Evolutionary conservation across 2,888 invertebrate species (phyloP).

Genomic region (Calliopum simillimum): DNA sequence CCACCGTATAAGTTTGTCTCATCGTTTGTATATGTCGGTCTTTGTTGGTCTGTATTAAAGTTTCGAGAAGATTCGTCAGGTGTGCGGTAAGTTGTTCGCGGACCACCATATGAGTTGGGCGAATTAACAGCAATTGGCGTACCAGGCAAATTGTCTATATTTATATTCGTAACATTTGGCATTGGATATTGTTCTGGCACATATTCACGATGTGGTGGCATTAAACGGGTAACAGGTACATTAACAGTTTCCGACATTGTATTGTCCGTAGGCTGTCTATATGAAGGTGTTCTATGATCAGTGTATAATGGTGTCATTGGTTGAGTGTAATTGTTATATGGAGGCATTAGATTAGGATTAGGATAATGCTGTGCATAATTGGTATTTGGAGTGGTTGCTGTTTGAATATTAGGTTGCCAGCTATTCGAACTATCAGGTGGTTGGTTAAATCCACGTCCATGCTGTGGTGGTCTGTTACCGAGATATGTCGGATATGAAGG

Average conservation of each 20-base stretch:
- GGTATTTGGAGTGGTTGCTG: neutral
- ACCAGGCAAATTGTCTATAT: conserved; percentile 39
- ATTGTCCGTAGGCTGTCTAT: neutral
- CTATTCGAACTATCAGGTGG: conserved; percentile 5
- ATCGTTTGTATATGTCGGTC: conserved; percentile 23
- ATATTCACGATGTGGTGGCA: conserved; percentile 27
- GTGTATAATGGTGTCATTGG: too few relatives aligned
- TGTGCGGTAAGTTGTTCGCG: conserved; percentile 22
- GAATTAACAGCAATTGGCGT: conserved; percentile 21
- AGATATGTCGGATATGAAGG: conserved; percentile 23
- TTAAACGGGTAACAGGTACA: conserved; percentile 31
- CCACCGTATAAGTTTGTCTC: conserved; percentile 47
- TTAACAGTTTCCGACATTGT: neutral
- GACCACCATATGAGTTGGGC: conserved; percentile 47
- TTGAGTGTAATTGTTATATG: conserved; percentile 3
- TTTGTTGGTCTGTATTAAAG: neutral
- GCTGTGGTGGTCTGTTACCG: conserved; percentile 4
- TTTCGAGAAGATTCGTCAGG: neutral
- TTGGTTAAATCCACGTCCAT: neutral
- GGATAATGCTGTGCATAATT: too few relatives aligned
- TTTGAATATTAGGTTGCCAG: conserved; percentile 36
- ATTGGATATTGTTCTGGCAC: conserved; percentile 38
- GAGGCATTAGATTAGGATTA: too few relatives aligned
- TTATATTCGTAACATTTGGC: conserved; percentile 32
- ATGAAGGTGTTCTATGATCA: too few relatives aligned